These are phyloP conservation scores for Euschistus heros DNA, from an alignment of 1,140 invertebrate species.

Conservation along the genomic window DNA sequence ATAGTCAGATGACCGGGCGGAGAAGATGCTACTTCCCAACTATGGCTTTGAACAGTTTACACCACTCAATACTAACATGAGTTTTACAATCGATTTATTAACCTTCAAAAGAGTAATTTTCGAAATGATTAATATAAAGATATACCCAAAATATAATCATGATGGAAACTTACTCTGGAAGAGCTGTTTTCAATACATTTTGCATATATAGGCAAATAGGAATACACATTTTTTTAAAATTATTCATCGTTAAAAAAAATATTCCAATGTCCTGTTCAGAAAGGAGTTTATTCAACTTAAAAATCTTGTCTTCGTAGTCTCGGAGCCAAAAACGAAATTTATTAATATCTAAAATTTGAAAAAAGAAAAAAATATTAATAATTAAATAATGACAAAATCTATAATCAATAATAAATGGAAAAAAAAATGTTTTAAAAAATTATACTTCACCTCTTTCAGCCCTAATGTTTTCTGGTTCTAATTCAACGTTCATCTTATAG, in stretches of 20 bases:
- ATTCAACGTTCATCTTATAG: neutral
- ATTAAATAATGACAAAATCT: neutral
- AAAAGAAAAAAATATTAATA: neutral
- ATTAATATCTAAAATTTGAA: neutral
- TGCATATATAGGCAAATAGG: neutral
- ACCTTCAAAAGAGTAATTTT: neutral
- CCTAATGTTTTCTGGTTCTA: neutral
- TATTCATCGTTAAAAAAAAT: neutral
- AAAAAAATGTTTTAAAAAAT: neutral
- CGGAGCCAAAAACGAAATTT: neutral
- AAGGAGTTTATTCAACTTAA: neutral
- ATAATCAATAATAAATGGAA: neutral
- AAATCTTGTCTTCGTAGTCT: neutral
- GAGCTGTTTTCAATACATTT: neutral
- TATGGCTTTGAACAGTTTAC: neutral
- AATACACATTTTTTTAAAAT: conserved; percentile 8
- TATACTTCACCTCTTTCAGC: neutral
- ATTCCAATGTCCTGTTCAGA: conserved; percentile 4
- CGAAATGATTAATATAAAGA: neutral
- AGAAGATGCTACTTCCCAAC: neutral
- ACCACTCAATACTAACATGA: neutral
- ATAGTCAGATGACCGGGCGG: neutral
- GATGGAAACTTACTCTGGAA: neutral
- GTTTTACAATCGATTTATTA: neutral
- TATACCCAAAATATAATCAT: neutral